These are phyloP conservation scores for Anguilla pacifica DNA, from an alignment of 2,797 vertebrate species.

Conservation along the genomic window DNA sequence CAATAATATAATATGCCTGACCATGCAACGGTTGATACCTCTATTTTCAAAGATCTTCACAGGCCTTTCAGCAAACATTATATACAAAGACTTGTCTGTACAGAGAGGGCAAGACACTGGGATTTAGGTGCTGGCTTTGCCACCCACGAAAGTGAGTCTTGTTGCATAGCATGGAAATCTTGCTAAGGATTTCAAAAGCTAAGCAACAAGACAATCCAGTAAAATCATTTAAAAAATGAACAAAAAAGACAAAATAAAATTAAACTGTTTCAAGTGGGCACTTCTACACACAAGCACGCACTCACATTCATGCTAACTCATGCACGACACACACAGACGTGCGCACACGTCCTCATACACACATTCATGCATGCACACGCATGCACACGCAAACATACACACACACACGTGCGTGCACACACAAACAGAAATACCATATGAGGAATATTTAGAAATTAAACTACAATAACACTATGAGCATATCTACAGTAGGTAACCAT, in stretches of 20 bases:
- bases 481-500: constrained; percentile 73
- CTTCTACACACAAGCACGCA: constrained; percentile 61
- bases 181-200: constrained; percentile 71
- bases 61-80: constrained; percentile 82
- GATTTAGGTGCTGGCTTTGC: constrained; percentile 72
- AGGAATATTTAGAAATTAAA: constrained; percentile 61
- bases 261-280: constrained; percentile 63
- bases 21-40: constrained; percentile 85
- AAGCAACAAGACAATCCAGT: constrained; percentile 75
- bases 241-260: constrained; percentile 44
- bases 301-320: constrained; percentile 41
- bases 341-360: background rate
- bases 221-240: constrained; percentile 65
- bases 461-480: constrained; percentile 76
- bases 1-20: constrained; percentile 78
- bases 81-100: constrained; percentile 80
- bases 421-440: constrained; percentile 42
- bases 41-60: constrained; percentile 84
- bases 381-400: constrained; percentile 63
- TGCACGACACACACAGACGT: background rate
- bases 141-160: constrained; percentile 73
- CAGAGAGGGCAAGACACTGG: constrained; percentile 76
- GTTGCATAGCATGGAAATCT: constrained; percentile 73
- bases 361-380: constrained; percentile 59
- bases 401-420: constrained; percentile 39